Base-by-base conservation (phyloP, 2,797 vertebrate species). In the Ctenochaetus hawaiiensis region DNA sequence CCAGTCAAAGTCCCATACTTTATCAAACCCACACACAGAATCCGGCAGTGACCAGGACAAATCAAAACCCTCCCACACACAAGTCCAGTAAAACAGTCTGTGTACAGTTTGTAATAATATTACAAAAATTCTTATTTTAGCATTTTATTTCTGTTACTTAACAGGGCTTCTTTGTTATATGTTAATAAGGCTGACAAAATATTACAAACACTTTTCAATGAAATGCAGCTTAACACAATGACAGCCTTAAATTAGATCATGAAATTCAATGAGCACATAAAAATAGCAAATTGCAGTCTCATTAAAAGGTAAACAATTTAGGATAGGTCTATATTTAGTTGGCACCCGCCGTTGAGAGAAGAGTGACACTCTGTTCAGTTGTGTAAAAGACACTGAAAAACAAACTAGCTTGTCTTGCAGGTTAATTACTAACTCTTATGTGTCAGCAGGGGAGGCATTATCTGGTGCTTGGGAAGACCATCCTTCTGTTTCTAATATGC, bases 401-500 rank as follows among this genome's bases (percentile, higher is more conserved):
- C 88, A 91, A 93, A 88, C 84, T 87, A 86, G 87, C 94, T 93
- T 93, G 89, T 94, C 86, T 84, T 57, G 81, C 66, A 80, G 80
- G 85, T 84, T 93, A 95, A 93, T 94, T 93, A 90, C 90, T 59
- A 62, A 67, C 89, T 92, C 89, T 91, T 90, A 92, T 94, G 92
- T 91, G 83, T 92, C 91, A 85, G 78, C 69, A 51, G 87, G 82
- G 83, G 83, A 30, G 81, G 83, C 74, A 93, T 91, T 91, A 87
- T 93, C 86, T 91, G 94, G 94, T 94, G 93, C 93, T 92, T 92
- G 92, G 94, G 87, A 94, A 94, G 91, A 85, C 90, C 84, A 92
- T 93, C 92, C 92, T 93, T 92, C 87, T 93, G 84, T 90, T 87
- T 88, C 85, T 89, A 91, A 95, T 88, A 85, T 85, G 82, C 82